These are phyloP conservation scores for Leptodactylus fallax DNA, from an alignment of 2,797 vertebrate species.

Conservation along the genomic window DNA sequence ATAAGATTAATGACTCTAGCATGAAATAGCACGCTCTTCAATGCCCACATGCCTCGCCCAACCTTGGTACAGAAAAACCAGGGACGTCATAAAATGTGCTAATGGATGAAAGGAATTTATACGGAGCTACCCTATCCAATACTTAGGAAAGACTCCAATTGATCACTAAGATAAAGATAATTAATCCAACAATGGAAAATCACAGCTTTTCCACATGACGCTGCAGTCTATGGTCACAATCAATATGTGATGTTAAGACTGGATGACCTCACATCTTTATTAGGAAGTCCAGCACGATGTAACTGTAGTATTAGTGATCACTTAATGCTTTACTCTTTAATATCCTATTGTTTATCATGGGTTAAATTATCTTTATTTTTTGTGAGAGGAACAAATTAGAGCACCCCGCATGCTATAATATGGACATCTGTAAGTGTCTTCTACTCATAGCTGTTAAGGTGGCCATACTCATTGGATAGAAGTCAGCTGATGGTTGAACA, in stretches of 20 bases:
- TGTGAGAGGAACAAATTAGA: too few relatives aligned
- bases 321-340: neutral
- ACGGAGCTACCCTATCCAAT: neutral
- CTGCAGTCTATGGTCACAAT: neutral
- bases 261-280: neutral
- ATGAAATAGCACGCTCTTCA: neutral
- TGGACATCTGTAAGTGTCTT: too few relatives aligned
- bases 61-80: neutral
- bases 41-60: neutral
- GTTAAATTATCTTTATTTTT: neutral
- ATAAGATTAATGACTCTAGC: neutral
- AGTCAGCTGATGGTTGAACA: too few relatives aligned
- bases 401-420: too few relatives aligned
- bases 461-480: too few relatives aligned
- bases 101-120: constrained; percentile 1
- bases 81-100: neutral
- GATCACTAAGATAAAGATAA: neutral
- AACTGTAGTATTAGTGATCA: neutral
- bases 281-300: neutral
- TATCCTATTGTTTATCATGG: neutral
- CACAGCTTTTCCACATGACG: neutral
- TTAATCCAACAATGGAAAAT: neutral
- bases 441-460: too few relatives aligned
- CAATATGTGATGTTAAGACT: neutral
- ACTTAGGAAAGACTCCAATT: neutral